A percentile compares a stretch with the other conserved stretches of the same genome.
Conservation (phyloP, 2,113 vertebrate genomes). For the Siphamia tubifer region DNA sequence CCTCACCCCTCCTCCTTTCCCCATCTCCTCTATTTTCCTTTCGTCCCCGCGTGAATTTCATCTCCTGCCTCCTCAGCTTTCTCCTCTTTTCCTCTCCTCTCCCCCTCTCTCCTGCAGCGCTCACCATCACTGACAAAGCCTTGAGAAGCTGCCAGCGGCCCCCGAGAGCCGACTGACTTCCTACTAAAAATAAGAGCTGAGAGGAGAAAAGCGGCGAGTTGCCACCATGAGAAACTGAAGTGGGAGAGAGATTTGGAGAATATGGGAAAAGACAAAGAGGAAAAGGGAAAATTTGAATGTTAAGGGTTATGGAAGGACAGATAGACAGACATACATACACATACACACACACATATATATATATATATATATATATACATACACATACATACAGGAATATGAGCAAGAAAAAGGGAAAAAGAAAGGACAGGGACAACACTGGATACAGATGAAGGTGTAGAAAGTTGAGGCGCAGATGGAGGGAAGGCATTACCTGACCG, state of each 20-base stretch:
- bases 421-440: neutral
- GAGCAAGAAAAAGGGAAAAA: neutral
- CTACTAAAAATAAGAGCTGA: slow-evolving; percentile 62
- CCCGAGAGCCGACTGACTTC: slow-evolving; percentile 49
- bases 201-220: slow-evolving; percentile 23
- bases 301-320: no score
- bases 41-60: slow-evolving; percentile 16
- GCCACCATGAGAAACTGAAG: slow-evolving; percentile 16
- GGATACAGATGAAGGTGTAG: neutral
- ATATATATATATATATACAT: no score
- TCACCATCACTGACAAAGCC: slow-evolving; percentile 50
- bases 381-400: neutral
- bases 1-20: neutral
- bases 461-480: slow-evolving; percentile 18
- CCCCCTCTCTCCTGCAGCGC: slow-evolving; percentile 12
- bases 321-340: no score
- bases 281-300: neutral
- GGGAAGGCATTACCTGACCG: slow-evolving; percentile 26
- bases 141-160: slow-evolving; percentile 58
- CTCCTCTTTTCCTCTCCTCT: neutral
- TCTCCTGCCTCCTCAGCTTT: slow-evolving; percentile 12
- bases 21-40: neutral
- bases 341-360: neutral
- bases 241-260: neutral
- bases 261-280: neutral